These are phyloP conservation scores for Phalacrocorax carbo DNA, from an alignment of 2,113 vertebrate species.

Conservation along the genomic window DNA sequence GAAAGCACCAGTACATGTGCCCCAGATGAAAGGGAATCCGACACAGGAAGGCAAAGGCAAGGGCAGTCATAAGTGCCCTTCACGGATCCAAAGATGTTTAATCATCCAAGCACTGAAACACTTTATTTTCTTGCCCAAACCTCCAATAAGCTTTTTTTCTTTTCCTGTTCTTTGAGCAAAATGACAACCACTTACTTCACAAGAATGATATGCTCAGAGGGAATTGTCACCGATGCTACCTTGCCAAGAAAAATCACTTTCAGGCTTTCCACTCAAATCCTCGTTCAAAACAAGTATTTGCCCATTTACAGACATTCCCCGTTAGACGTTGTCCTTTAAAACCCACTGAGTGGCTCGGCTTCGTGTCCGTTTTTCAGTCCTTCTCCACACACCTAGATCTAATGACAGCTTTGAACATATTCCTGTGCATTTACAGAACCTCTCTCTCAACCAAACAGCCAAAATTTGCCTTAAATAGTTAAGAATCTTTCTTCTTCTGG, in stretches of 20 bases:
- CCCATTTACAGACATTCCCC: background rate
- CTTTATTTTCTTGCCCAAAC: background rate
- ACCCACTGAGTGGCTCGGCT: background rate
- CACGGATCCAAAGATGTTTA: background rate
- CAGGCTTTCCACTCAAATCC: background rate
- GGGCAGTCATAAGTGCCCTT: background rate
- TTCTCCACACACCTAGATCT: background rate
- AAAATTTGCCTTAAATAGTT: background rate
- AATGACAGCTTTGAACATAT: background rate
- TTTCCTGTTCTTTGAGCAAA: background rate
- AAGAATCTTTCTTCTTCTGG: background rate
- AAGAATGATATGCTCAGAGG: slow-evolving; percentile 24
- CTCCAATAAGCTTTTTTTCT: background rate
- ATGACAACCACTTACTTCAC: slow-evolving; percentile 36
- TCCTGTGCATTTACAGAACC: background rate
- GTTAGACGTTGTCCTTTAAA: background rate
- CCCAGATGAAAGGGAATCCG: background rate
- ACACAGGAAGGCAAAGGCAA: background rate
- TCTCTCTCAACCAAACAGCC: background rate
- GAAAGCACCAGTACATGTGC: background rate
- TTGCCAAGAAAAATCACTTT: slow-evolving; percentile 12
- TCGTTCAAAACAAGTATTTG: background rate
- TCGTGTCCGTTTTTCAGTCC: background rate
- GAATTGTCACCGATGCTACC: background rate
- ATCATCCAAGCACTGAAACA: background rate